Evolutionary conservation across 2,113 vertebrate genomes (phyloP).

Genomic region (Pseudorhombus dupliciocellatus): DNA sequence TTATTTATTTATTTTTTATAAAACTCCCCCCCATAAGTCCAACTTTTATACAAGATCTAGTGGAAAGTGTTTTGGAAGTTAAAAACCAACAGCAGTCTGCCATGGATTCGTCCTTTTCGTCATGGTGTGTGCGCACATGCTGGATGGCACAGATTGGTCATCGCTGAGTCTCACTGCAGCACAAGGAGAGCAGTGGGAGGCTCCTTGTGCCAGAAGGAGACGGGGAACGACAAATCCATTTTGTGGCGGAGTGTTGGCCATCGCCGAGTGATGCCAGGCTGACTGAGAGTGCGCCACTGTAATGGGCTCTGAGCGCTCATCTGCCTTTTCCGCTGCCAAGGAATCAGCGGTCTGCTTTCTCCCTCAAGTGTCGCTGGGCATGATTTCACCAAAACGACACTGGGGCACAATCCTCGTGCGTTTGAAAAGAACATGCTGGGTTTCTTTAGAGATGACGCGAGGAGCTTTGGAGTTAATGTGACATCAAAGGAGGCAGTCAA

Average conservation of each 20-base stretch:
- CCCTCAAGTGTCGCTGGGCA: slow-evolving; percentile 60
- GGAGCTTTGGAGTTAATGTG: not conserved
- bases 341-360: slow-evolving; percentile 6
- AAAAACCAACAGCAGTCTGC: not conserved
- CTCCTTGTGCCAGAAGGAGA: slow-evolving; percentile 50
- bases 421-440: not conserved
- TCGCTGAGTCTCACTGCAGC: slow-evolving; percentile 38
- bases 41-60: not conserved
- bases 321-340: slow-evolving; percentile 32
- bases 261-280: slow-evolving; percentile 26
- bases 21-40: not conserved
- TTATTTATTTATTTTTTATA: too few species aligned
- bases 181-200: slow-evolving; percentile 38
- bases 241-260: slow-evolving; percentile 48
- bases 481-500: not conserved
- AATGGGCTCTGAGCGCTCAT: slow-evolving; percentile 20
- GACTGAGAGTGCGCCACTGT: slow-evolving; percentile 52
- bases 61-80: not conserved
- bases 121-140: not conserved
- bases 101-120: not conserved
- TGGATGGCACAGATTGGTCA: slow-evolving; percentile 4
- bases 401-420: not conserved
- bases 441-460: not conserved
- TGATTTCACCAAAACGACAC: not conserved
- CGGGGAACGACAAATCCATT: slow-evolving; percentile 51